phyloP scores from a whole-genome alignment of 2,113 vertebrate genomes.

The Jacana jacana region DNA sequence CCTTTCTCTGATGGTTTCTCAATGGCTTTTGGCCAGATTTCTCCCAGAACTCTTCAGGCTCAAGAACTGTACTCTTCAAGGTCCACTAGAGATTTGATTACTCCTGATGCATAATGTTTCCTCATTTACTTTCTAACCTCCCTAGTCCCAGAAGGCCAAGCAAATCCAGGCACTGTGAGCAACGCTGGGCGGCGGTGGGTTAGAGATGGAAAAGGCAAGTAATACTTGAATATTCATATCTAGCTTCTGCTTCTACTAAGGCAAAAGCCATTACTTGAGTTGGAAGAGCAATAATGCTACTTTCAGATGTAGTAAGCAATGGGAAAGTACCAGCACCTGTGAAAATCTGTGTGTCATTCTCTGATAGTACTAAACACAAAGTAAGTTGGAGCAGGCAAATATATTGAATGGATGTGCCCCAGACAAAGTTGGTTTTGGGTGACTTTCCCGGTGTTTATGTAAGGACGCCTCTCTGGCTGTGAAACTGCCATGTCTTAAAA shows the following conservation, averaged over 20 bases:
- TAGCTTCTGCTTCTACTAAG: not conserved
- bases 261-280: not conserved
- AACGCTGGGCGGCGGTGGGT: not conserved
- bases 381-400: not conserved
- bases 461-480: not conserved
- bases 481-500: not conserved
- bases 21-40: not conserved
- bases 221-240: not conserved
- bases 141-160: not conserved
- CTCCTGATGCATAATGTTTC: not conserved
- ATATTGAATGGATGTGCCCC: not conserved
- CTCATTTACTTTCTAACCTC: not conserved
- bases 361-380: not conserved
- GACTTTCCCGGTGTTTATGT: not conserved
- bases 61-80: not conserved
- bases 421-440: accelerated
- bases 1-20: not conserved
- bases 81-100: not conserved
- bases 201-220: not conserved
- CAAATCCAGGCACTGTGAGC: not conserved
- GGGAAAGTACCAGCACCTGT: not conserved
- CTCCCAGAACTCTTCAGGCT: not conserved
- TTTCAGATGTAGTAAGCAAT: not conserved
- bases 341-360: not conserved
- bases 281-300: not conserved